Percentiles rank a stretch among this genome's conserved stretches.
Evolutionary conservation across 2,888 invertebrate genomes (phyloP).

Genomic region (Meiosimyza platycephala): DNA sequence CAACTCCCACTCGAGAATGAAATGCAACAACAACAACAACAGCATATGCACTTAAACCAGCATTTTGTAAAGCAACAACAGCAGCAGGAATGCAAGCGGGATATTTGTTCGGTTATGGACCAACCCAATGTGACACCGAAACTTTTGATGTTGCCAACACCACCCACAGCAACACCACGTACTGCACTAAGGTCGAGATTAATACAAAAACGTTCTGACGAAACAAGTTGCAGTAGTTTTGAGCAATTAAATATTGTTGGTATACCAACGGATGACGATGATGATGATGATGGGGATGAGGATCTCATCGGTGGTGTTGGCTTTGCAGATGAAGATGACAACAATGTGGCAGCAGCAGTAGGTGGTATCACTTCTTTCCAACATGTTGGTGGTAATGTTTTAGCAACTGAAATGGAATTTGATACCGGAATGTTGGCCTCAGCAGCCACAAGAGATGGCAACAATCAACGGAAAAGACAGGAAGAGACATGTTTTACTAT

Average conservation of each 20-base stretch:
- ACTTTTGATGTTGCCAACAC: conserved; percentile 8
- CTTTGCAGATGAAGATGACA: background rate
- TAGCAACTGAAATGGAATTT: background rate
- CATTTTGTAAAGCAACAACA: conserved; percentile 10
- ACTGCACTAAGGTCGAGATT: conserved; percentile 46
- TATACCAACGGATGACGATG: conserved; percentile 41
- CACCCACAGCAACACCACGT: conserved; percentile 43
- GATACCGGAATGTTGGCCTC: background rate
- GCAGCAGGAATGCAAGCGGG: conserved; percentile 25
- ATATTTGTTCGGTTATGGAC: background rate
- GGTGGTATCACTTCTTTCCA: background rate
- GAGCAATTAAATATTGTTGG: conserved; percentile 54
- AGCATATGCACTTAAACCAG: conserved; percentile 2
- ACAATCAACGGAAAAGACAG: background rate
- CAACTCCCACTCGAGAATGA: conserved; percentile 16
- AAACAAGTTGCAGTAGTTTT: conserved; percentile 54
- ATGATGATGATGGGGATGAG: conserved; percentile 8
- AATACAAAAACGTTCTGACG: conserved; percentile 46
- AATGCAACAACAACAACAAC: conserved; percentile 35
- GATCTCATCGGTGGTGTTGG: background rate
- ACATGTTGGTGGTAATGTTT: no score
- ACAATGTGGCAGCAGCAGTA: background rate
- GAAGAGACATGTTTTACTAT: background rate
- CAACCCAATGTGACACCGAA: conserved; percentile 13
- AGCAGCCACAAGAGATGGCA: background rate